phyloP scores from a whole-genome alignment of 2,888 invertebrate genomes.

The Pterobdella sp. region DNA sequence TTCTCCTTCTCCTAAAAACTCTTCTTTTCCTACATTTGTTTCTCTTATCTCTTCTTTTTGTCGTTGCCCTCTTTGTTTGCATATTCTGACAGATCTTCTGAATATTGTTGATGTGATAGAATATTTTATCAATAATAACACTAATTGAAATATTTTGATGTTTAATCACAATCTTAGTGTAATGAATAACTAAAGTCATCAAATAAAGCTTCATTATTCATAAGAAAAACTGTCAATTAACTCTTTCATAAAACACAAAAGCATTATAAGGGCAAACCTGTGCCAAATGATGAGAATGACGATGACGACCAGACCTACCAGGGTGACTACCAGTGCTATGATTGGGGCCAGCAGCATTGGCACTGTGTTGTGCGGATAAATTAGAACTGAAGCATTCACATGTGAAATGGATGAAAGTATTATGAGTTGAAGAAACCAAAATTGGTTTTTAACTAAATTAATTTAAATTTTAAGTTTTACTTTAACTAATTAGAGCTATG shows the following conservation, averaged over 20 bases:
- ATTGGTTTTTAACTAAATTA: neutral
- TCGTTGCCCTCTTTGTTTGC: constrained; percentile 1
- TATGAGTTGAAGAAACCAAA: neutral
- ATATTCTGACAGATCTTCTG: constrained; percentile 4
- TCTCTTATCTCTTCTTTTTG: neutral
- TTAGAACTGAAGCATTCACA: neutral
- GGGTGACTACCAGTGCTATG: constrained; percentile 44
- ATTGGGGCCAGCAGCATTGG: constrained; percentile 41
- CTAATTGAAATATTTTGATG: no score
- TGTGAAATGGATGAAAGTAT: neutral
- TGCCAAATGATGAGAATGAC: constrained; percentile 52
- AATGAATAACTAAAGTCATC: no score
- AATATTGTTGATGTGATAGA: neutral
- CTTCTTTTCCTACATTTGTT: neutral
- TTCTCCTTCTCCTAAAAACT: neutral
- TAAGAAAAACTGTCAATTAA: neutral
- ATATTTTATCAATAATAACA: neutral
- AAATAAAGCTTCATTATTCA: neutral
- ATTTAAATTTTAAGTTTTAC: neutral
- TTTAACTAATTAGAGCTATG: neutral
- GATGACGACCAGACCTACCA: constrained; percentile 43
- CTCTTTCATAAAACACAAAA: no score
- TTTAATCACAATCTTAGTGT: no score
- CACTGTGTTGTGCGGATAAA: constrained; percentile 31
- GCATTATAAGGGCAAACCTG: constrained; percentile 38